phyloP scores from a whole-genome alignment of 1,140 invertebrate species.

The Mizuhopecten yessoensis region DNA sequence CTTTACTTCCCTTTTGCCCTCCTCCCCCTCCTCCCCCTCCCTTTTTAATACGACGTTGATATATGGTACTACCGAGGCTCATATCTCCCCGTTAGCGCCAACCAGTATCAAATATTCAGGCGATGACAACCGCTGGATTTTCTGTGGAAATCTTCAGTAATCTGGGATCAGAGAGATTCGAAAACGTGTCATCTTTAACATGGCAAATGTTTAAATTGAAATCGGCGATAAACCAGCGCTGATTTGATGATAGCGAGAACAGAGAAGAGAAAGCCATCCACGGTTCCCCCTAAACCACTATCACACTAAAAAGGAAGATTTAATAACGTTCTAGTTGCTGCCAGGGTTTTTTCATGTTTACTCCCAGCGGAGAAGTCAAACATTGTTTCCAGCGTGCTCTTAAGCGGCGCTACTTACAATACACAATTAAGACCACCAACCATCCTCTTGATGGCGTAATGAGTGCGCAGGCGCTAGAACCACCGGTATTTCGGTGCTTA shows the following conservation, averaged over 20 bases:
- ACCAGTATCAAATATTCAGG: not conserved
- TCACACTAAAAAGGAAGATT: not conserved
- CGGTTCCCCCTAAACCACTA: not conserved
- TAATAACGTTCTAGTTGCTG: not conserved
- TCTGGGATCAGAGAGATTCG: not conserved
- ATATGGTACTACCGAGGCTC: not conserved
- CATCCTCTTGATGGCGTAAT: not conserved
- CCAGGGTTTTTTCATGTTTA: slow-evolving; percentile 9
- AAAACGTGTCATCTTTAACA: slow-evolving; percentile 38
- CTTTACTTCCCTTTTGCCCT: not conserved
- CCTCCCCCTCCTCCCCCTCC: not conserved
- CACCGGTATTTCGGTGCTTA: not conserved
- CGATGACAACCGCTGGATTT: not conserved
- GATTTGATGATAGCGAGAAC: not conserved
- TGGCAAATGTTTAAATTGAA: slow-evolving; percentile 26
- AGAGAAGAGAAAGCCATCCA: not conserved
- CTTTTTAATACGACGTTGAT: not conserved
- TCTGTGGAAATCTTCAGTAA: not conserved
- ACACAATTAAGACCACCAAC: not conserved
- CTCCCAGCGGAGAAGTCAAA: not conserved
- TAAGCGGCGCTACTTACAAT: slow-evolving; percentile 8
- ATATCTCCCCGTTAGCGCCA: too few relatives aligned
- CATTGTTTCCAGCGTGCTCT: not conserved
- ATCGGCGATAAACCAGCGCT: not conserved
- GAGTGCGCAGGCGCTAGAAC: not conserved